phyloP scores from a whole-genome alignment of 2,888 invertebrate species.

The Lamellibrachia satsuma region DNA sequence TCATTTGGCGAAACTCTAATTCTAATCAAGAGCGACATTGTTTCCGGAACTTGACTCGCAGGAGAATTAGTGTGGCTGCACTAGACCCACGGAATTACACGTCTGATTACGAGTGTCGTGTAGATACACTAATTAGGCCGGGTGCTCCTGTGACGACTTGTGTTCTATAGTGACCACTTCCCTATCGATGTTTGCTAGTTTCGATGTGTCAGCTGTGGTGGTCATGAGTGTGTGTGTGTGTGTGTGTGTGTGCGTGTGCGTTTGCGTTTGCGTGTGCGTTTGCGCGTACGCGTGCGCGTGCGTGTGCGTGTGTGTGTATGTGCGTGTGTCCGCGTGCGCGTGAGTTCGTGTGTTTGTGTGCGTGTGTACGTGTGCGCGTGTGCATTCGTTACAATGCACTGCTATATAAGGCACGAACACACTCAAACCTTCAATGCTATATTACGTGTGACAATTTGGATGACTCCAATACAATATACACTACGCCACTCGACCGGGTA shows the following conservation, averaged over 20 bases:
- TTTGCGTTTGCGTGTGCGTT: too few relatives aligned
- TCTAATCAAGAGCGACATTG: neutral
- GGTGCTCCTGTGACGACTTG: neutral
- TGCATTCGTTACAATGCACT: too few relatives aligned
- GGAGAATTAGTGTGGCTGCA: neutral
- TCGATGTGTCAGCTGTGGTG: neutral
- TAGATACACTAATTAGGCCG: neutral
- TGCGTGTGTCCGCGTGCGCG: too few relatives aligned
- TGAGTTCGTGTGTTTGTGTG: too few relatives aligned
- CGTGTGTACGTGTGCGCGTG: too few relatives aligned
- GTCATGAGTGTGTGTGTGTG: neutral
- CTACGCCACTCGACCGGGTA: neutral
- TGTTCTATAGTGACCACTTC: neutral
- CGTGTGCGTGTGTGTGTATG: too few relatives aligned
- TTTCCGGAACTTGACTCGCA: neutral
- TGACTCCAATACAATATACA: too few relatives aligned
- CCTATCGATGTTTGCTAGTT: neutral
- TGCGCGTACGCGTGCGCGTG: too few relatives aligned
- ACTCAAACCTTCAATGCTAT: too few relatives aligned
- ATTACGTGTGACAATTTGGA: too few relatives aligned
- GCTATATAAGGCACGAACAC: too few relatives aligned
- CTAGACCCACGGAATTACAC: neutral
- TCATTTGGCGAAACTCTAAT: neutral
- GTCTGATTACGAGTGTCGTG: neutral
- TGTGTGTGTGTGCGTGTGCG: neutral